Base-by-base conservation (phyloP, 2,113 vertebrate genomes). In the Barbus barbus region DNA sequence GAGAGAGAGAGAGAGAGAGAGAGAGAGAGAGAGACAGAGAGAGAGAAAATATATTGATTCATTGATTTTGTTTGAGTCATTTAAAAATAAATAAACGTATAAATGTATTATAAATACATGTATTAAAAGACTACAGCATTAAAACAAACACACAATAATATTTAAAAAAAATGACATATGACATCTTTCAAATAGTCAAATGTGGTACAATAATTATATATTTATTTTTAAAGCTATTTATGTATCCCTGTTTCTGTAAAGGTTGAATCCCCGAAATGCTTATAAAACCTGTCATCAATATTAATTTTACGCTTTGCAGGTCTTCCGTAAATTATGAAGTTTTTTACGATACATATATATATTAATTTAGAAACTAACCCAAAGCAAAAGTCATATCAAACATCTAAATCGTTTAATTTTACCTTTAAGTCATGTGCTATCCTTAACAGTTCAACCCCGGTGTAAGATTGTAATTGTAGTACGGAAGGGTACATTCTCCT, bases 391-490 rank as follows among this genome's bases (percentile, higher is more conserved):
- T 16, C 31, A 8, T 36, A 78, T 58, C 11, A 51, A 82, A 73
- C 9, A n/a, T 18, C 58, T 46, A 60, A 77, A 86, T 83, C 58
- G 73, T 80, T 12, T 13, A 44, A 33, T 46, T 41, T 41, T 77
- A 79, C 82, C 3, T 76, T 61, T 58, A 44, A 73, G 82, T 84
- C 87, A 84, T 38, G 78, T 33, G 77, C 56, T 33, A 1, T 22
- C 9, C 1, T 1, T n/a, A 2, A 65, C 5, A 12, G 31, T 28
- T 67, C 65, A 72, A 28, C 8, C 9, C 3, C 2, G 53, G 65
- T 44, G 61, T 3, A 73, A 24, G 4, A 61, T 88, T 92, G 94
- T 81, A 84, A 2, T 91, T 93, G 94, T 90, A 93, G 94, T 94
- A 33, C 1, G 6, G 2, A 20, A 74, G 3, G 22, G 0, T 0